Conservation (phyloP, 2,797 vertebrate species). For the Spea hammondii region DNA sequence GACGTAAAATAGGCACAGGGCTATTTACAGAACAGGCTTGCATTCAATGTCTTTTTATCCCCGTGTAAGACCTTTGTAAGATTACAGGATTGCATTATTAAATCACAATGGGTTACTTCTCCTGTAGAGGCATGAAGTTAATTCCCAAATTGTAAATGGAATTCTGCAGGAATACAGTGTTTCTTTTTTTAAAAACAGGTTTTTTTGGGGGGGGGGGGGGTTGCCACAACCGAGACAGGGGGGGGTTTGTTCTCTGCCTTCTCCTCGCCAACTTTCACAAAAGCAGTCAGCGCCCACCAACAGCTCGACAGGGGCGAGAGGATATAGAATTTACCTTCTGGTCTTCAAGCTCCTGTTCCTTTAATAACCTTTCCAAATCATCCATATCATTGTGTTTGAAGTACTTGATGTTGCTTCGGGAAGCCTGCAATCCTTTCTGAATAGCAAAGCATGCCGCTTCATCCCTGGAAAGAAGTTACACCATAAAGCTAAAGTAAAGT, state of each 20-base stretch:
- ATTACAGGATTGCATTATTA: too few species aligned
- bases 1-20: slow-evolving; percentile 22
- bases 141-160: too few species aligned
- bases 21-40: slow-evolving; percentile 31
- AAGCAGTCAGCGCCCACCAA: too few species aligned
- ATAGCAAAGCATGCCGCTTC: slow-evolving; percentile 94
- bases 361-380: slow-evolving; percentile 86
- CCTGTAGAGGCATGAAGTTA: too few species aligned
- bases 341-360: slow-evolving; percentile 91
- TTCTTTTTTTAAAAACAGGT: too few species aligned
- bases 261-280: too few species aligned
- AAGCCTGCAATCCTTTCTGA: slow-evolving; percentile 95
- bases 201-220: too few species aligned
- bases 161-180: too few species aligned
- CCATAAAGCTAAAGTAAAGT: neutral
- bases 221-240: too few species aligned
- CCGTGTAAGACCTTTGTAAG: slow-evolving; percentile 21
- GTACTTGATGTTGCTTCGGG: slow-evolving; percentile 91
- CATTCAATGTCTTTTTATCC: slow-evolving; percentile 33
- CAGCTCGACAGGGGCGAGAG: too few species aligned
- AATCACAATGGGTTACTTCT: too few species aligned
- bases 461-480: slow-evolving; percentile 72
- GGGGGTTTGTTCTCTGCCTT: too few species aligned
- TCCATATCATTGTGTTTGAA: slow-evolving; percentile 96
- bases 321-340: slow-evolving; percentile 76